A percentile compares a stretch with the other conserved stretches of the same genome.
Conservation (phyloP, 2,888 invertebrate species). For the Agonum fuliginosum region DNA sequence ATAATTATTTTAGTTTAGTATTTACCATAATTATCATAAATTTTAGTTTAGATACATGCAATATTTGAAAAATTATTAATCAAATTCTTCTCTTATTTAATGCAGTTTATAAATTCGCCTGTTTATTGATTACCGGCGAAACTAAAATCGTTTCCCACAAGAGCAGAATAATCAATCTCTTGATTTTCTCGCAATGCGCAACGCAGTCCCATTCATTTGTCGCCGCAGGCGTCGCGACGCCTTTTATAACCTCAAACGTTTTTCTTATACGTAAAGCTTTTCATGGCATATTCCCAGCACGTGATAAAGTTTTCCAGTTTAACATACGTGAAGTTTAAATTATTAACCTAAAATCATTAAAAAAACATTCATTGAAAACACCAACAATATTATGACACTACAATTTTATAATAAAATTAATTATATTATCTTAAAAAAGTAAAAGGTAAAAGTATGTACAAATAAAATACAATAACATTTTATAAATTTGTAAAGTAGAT, state of each 20-base stretch:
- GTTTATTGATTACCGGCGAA: conserved; percentile 42
- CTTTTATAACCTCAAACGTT: conserved; percentile 49
- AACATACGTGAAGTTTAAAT: conserved; percentile 37
- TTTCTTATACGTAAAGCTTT: conserved; percentile 23
- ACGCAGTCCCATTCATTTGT: conserved; percentile 50
- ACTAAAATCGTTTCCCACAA: conserved; percentile 27
- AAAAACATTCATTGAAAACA: not conserved
- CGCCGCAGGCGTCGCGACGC: conserved; percentile 46
- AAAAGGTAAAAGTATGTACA: conserved; percentile 30
- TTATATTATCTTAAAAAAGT: not conserved
- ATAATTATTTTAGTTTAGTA: too few species aligned
- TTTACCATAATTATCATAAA: too few species aligned
- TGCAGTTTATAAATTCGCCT: not conserved
- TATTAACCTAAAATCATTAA: not conserved
- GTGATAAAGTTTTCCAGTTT: conserved; percentile 26
- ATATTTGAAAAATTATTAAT: not conserved
- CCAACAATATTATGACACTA: not conserved
- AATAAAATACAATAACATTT: conserved; percentile 33
- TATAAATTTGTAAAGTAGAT: conserved; percentile 24
- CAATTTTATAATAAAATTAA: not conserved
- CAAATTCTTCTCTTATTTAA: not conserved
- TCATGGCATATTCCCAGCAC: conserved; percentile 40
- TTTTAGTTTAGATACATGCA: too few species aligned
- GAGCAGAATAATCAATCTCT: conserved; percentile 53
- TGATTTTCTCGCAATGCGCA: conserved; percentile 55